Evolutionary conservation across 64 coral and sea anemone genomes (phyloP).

Genomic region (Pocillopora damicornis): DNA sequence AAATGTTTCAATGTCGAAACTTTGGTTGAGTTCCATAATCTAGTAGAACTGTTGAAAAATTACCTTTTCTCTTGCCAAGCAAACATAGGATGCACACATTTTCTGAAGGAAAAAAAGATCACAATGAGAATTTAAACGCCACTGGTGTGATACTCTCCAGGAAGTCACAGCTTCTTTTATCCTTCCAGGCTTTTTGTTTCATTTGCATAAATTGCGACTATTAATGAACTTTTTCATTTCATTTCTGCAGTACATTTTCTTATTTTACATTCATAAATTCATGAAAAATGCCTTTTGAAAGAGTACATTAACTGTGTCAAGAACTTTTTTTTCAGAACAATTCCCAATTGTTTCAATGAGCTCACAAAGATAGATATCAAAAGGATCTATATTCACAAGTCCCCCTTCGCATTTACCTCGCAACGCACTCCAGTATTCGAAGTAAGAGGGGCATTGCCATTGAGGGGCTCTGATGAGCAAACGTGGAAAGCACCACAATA

Average conservation of each 20-base stretch:
- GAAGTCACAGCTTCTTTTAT: no score
- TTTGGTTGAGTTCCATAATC: neutral
- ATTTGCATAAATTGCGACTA: no score
- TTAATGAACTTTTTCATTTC: no score
- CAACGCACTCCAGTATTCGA: slow-evolving; percentile 84
- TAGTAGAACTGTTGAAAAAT: neutral
- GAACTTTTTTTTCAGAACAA: no score
- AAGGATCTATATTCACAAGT: neutral
- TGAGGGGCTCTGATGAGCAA: slow-evolving; percentile 85
- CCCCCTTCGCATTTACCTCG: slow-evolving; percentile 48
- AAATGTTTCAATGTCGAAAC: no score
- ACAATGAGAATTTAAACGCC: neutral
- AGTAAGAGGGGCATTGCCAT: slow-evolving; percentile 91
- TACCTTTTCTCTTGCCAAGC: slow-evolving; percentile 98
- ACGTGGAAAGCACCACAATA: slow-evolving; percentile 91
- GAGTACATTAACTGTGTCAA: no score
- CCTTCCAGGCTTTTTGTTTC: no score
- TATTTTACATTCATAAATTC: no score
- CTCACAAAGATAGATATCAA: neutral
- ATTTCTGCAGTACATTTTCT: no score
- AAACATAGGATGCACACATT: slow-evolving; percentile 80
- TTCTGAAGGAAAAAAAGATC: slow-evolving; percentile 42
- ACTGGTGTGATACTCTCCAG: no score
- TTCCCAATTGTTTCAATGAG: no score
- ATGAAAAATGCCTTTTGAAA: no score